Percentiles rank a stretch among this genome's conserved stretches.
These are phyloP conservation scores for Drosophila elegans DNA, from an alignment of 1,140 invertebrate species.

Conservation along the genomic window DNA sequence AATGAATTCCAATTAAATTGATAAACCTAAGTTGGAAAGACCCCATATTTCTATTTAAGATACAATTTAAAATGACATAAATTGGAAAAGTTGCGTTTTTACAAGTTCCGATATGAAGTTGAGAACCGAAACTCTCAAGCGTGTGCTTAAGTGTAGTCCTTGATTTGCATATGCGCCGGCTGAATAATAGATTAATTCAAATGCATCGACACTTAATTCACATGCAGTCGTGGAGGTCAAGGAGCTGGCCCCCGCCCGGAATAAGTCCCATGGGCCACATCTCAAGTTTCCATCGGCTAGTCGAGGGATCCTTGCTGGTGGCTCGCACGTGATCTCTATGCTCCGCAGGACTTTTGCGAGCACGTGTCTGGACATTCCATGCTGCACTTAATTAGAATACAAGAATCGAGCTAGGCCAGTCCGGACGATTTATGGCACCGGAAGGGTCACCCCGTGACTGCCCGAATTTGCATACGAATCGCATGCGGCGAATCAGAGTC, in stretches of 20 bases:
- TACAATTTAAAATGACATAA: too few species aligned
- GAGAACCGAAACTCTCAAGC: too few species aligned
- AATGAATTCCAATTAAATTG: too few species aligned
- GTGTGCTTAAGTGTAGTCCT: background rate
- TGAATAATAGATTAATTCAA: conserved; percentile 20
- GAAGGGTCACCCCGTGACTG: conserved; percentile 51
- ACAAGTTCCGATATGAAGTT: too few species aligned
- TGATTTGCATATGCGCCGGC: background rate
- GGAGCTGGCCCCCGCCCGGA: background rate
- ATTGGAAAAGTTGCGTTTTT: too few species aligned
- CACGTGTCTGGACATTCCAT: conserved; percentile 40
- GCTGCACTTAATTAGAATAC: conserved; percentile 71
- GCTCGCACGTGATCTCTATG: conserved; percentile 46
- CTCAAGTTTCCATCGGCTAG: background rate
- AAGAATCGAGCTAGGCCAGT: conserved; percentile 23
- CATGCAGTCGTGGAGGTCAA: conserved; percentile 16
- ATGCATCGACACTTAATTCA: conserved; percentile 11
- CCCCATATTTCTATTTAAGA: too few species aligned
- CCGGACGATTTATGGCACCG: conserved; percentile 67
- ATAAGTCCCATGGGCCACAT: conserved; percentile 1
- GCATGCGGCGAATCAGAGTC: conserved; percentile 65
- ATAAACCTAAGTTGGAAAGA: too few species aligned
- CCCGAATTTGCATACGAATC: conserved; percentile 69
- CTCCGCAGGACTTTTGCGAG: background rate
- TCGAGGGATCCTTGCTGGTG: background rate